phyloP scores from a whole-genome alignment of 2,113 vertebrate species.

The Elachura formosa region DNA sequence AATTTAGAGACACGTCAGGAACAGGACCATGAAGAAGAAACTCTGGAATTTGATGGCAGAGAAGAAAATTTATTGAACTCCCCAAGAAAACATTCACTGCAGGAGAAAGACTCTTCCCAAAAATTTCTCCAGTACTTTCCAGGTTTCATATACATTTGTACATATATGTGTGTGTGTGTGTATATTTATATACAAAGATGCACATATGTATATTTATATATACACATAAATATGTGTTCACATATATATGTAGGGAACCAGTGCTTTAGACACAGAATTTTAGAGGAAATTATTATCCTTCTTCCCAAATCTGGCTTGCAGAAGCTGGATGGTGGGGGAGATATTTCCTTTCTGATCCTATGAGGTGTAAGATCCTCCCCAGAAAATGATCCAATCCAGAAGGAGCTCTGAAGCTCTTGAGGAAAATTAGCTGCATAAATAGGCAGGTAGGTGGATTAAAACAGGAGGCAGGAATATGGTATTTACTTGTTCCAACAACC shows the following conservation, averaged over 20 bases:
- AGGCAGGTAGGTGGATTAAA: background rate
- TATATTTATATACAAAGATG: background rate
- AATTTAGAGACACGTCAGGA: background rate
- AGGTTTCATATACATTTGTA: background rate
- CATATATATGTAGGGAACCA: background rate
- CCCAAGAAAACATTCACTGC: background rate
- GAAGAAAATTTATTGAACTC: background rate
- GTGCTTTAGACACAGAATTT: background rate
- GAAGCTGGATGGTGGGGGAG: rapidly evolving
- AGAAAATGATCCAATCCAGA: background rate
- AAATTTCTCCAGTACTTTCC: background rate
- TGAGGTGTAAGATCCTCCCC: background rate
- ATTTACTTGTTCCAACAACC: background rate
- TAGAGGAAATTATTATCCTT: background rate
- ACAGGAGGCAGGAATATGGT: background rate
- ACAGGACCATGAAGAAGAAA: background rate
- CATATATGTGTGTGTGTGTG: background rate
- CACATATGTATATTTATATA: background rate
- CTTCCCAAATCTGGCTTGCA: background rate
- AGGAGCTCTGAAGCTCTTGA: background rate
- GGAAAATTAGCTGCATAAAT: background rate
- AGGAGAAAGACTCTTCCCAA: background rate
- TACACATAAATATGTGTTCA: background rate
- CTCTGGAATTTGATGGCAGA: background rate
- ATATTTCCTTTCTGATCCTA: background rate